Percentiles rank a stretch among this genome's conserved stretches.
Conservation (phyloP, 2,888 invertebrate species). For the Cephus nigrinus region DNA sequence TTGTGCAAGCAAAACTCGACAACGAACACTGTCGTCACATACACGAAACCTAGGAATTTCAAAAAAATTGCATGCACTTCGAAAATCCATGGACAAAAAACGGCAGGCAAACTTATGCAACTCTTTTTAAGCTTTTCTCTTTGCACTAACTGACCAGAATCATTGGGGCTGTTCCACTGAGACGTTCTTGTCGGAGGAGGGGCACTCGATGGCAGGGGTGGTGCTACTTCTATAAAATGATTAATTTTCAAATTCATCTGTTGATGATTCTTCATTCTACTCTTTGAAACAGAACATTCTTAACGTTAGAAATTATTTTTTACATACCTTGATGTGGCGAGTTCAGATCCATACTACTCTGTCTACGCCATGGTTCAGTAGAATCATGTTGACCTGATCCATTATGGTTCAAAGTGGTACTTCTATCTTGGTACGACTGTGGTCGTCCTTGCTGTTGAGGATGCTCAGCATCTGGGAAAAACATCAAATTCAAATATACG, state of each 20-base stretch:
- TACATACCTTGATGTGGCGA: slow-evolving; percentile 30
- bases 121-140: slow-evolving; percentile 20
- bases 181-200: slow-evolving; percentile 67
- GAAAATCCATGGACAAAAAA: slow-evolving; percentile 1
- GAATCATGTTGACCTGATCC: slow-evolving; percentile 57
- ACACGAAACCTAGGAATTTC: not conserved
- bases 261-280: not conserved
- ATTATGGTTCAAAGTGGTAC: slow-evolving; percentile 56
- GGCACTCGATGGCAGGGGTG: slow-evolving; percentile 71
- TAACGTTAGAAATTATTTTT: not conserved
- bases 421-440: slow-evolving; percentile 58
- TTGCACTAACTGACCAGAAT: slow-evolving; percentile 58
- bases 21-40: not conserved
- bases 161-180: slow-evolving; percentile 58
- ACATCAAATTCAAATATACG: slow-evolving; percentile 12
- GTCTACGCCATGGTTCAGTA: slow-evolving; percentile 58
- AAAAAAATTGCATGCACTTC: slow-evolving; percentile 5
- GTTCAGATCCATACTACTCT: slow-evolving; percentile 51
- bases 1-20: not conserved
- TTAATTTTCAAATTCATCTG: slow-evolving; percentile 21
- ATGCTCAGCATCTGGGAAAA: slow-evolving; percentile 49
- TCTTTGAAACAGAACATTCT: not conserved
- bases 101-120: not conserved
- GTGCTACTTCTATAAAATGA: slow-evolving; percentile 70
- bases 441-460: slow-evolving; percentile 51